Conservation (phyloP, 2,113 vertebrate genomes). For the Proterorhinus semilunaris region DNA sequence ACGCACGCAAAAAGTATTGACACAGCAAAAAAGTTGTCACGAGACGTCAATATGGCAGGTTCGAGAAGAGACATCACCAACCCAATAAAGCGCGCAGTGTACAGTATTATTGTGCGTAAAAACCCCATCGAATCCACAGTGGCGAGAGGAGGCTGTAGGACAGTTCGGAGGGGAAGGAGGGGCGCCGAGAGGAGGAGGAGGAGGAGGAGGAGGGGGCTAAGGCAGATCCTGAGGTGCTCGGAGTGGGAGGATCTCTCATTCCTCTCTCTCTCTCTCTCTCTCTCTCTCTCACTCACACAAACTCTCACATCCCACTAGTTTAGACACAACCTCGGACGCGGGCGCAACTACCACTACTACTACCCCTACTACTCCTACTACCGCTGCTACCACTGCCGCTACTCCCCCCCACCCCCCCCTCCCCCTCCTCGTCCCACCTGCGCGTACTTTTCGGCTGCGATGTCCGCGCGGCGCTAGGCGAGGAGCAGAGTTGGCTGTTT, state of each 20-base stretch:
- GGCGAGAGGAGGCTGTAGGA: no score
- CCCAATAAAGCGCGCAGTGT: no score
- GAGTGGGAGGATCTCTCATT: conserved; percentile 89
- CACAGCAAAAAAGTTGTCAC: no score
- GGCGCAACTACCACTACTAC: background rate
- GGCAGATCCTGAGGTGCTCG: conserved; percentile 83
- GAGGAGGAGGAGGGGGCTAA: conserved; percentile 65
- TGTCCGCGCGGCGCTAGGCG: conserved; percentile 83
- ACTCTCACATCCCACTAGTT: conserved; percentile 78
- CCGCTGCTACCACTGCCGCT: background rate
- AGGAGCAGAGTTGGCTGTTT: conserved; percentile 79
- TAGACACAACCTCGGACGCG: conserved; percentile 69
- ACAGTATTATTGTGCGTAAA: no score
- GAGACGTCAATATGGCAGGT: no score
- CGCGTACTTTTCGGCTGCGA: conserved; percentile 60
- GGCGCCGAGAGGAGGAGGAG: background rate
- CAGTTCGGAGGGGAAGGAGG: no score
- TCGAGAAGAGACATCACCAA: no score
- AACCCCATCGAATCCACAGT: no score
- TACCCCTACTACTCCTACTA: background rate
- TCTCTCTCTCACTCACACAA: conserved; percentile 78
- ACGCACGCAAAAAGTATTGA: no score
- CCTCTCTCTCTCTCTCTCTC: conserved; percentile 84
- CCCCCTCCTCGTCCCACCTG: conserved; percentile 2
- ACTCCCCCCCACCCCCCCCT: background rate